Evolutionary conservation across 1,140 invertebrate species (phyloP).

Genomic region (Anthonomus grandis): DNA sequence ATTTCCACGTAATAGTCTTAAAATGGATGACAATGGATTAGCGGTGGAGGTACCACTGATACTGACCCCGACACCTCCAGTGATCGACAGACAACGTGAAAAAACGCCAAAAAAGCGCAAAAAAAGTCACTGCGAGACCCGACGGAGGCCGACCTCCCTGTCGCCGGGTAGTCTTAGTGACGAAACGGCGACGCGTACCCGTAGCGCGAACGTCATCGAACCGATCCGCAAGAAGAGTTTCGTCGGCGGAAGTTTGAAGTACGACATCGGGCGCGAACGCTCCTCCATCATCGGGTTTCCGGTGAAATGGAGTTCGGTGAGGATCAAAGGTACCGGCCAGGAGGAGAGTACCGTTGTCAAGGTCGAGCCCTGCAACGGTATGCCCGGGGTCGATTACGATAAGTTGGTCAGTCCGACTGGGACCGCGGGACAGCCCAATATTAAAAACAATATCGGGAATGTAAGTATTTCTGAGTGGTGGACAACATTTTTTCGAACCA

Average conservation of each 20-base stretch:
- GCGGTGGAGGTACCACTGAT: slow-evolving; percentile 43
- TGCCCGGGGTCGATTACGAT: slow-evolving; percentile 52
- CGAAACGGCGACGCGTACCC: not conserved
- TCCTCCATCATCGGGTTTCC: slow-evolving; percentile 39
- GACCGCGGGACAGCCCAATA: slow-evolving; percentile 21
- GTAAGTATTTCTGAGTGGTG: slow-evolving; percentile 36
- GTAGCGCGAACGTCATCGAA: slow-evolving; percentile 9
- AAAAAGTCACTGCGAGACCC: slow-evolving; percentile 16
- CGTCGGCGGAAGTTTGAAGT: slow-evolving; percentile 42
- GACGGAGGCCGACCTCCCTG: not conserved
- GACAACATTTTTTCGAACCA: not conserved
- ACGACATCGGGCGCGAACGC: slow-evolving; percentile 43
- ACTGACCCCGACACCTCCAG: slow-evolving; percentile 36
- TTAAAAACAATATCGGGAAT: slow-evolving; percentile 45
- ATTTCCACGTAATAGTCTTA: not conserved
- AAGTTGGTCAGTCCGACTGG: slow-evolving; percentile 37
- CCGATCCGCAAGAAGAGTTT: slow-evolving; percentile 24
- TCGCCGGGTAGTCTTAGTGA: slow-evolving; percentile 9
- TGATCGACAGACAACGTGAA: slow-evolving; percentile 26
- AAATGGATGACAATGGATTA: slow-evolving; percentile 28
- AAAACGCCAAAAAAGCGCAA: slow-evolving; percentile 19
- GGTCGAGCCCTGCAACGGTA: slow-evolving; percentile 59
- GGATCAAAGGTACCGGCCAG: slow-evolving; percentile 55
- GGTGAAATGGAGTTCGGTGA: slow-evolving; percentile 57
- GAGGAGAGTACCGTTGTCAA: slow-evolving; percentile 55